These are phyloP conservation scores for Sylvicola fuscatus DNA, from an alignment of 2,888 invertebrate species.

Conservation along the genomic window DNA sequence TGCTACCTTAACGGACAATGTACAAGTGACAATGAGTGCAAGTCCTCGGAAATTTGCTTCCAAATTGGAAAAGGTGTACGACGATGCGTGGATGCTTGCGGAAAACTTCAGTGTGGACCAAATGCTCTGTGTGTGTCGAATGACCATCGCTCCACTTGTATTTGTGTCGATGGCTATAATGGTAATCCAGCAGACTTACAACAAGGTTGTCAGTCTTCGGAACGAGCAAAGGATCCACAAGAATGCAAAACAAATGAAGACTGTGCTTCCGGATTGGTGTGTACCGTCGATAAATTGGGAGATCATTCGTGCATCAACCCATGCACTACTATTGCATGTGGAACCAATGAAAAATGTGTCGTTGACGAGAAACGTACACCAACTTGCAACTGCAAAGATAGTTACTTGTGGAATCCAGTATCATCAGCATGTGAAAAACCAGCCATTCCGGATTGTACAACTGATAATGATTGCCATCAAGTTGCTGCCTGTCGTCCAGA, in stretches of 20 bases:
- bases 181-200: constrained; percentile 67
- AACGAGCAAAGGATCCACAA: constrained; percentile 29
- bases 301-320: constrained; percentile 51
- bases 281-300: constrained; percentile 40
- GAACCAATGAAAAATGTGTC: constrained; percentile 60
- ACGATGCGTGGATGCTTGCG: constrained; percentile 73
- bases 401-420: constrained; percentile 68
- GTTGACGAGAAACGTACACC: constrained; percentile 44
- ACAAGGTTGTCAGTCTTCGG: constrained; percentile 55
- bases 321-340: constrained; percentile 62
- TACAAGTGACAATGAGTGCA: constrained; percentile 60
- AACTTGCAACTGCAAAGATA: constrained; percentile 56
- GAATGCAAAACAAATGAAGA: constrained; percentile 49
- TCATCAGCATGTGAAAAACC: constrained; percentile 68
- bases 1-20: constrained; percentile 59
- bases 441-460: constrained; percentile 59
- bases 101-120: constrained; percentile 73
- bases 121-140: constrained; percentile 72
- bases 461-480: constrained; percentile 46
- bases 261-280: constrained; percentile 49
- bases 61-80: constrained; percentile 56
- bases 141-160: constrained; percentile 67
- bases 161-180: constrained; percentile 60
- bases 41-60: constrained; percentile 70
- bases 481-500: constrained; percentile 61